A percentile compares a stretch with the other conserved stretches of the same genome.
Conservation (phyloP, 2,797 vertebrate species). For the Pelochelys cantorii region DNA sequence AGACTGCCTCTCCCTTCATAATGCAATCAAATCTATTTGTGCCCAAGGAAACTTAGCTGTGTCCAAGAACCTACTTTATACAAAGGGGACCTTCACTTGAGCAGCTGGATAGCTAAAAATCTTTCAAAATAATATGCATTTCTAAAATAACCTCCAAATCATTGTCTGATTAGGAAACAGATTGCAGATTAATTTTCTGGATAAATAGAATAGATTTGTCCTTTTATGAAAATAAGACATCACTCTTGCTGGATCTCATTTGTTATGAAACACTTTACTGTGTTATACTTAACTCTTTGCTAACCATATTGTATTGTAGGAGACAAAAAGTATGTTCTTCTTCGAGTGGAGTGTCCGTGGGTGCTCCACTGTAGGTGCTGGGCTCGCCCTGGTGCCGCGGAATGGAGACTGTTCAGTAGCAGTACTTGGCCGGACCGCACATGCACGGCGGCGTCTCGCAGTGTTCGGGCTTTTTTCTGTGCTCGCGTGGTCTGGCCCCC, state of each 20-base stretch:
- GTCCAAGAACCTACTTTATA: background rate
- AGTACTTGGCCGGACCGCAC: no score
- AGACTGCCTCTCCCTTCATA: background rate
- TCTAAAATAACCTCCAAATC: slow-evolving; percentile 34
- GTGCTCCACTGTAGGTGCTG: no score
- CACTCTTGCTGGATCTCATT: background rate
- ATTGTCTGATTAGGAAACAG: slow-evolving; percentile 28
- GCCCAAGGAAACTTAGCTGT: background rate
- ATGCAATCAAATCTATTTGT: background rate
- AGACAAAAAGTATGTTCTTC: background rate
- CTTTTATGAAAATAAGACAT: slow-evolving; percentile 35
- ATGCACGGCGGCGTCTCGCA: no score
- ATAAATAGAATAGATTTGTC: slow-evolving; percentile 34
- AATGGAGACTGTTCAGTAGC: no score
- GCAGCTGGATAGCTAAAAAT: slow-evolving; percentile 4
- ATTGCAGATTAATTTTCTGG: slow-evolving; percentile 31
- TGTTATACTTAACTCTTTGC: slow-evolving; percentile 20
- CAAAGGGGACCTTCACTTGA: background rate
- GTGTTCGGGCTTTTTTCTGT: no score
- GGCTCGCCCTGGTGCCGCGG: no score
- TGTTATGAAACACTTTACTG: background rate
- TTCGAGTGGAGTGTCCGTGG: no score
- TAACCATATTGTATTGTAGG: slow-evolving; percentile 8
- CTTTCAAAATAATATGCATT: slow-evolving; percentile 12
- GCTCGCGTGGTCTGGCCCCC: no score